Conservation (phyloP, 1,140 invertebrate genomes). For the Orius insidiosus region DNA sequence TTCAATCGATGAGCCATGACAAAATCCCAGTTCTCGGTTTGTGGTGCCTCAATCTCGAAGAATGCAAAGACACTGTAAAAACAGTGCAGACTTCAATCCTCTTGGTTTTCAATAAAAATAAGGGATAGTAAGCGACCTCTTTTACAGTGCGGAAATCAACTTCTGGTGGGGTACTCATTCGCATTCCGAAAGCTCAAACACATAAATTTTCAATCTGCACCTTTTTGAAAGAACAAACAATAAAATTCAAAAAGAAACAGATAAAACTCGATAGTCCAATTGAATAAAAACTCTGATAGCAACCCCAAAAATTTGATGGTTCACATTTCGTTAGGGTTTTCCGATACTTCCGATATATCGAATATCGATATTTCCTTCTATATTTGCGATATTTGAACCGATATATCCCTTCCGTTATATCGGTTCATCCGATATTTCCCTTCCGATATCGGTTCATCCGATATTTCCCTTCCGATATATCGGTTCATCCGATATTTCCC, state of each 20-base stretch:
- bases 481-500: no score
- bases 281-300: no score
- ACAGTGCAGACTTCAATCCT: conserved; percentile 12
- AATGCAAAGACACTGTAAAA: conserved; percentile 56
- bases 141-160: conserved; percentile 3
- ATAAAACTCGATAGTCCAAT: no score
- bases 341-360: no score
- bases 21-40: conserved; percentile 26
- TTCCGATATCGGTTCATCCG: no score
- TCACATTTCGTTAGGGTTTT: no score
- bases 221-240: background rate
- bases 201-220: background rate
- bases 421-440: no score
- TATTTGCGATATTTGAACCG: no score
- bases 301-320: no score
- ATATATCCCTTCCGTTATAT: no score
- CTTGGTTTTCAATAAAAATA: conserved; percentile 11
- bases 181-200: background rate
- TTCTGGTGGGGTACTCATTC: background rate
- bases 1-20: conserved; percentile 70
- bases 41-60: conserved; percentile 75
- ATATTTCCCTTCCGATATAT: no score
- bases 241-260: background rate
- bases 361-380: no score
- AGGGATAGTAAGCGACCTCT: conserved; percentile 12